Conservation (phyloP, 2,113 vertebrate genomes). For the Brachyistius frenatus region DNA sequence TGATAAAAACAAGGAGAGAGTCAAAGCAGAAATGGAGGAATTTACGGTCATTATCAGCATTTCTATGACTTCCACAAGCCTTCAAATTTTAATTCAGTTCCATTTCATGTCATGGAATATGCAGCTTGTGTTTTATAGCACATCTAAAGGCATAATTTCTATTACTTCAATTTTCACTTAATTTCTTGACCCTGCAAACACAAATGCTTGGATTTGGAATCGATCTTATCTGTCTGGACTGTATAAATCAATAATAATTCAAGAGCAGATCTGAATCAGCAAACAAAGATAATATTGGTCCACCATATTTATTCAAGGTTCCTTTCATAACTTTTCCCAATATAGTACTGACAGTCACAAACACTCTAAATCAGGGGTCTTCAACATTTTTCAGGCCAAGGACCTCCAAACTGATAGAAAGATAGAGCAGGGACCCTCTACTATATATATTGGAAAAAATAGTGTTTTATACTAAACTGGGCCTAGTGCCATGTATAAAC, state of each 20-base stretch:
- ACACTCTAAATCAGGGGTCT: too few species aligned
- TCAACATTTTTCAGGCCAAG: too few species aligned
- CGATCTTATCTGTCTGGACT: background rate
- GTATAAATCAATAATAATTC: conserved; percentile 28
- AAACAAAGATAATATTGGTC: conserved; percentile 8
- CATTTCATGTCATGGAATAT: conserved; percentile 2
- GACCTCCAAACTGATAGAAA: too few species aligned
- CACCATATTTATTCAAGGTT: background rate
- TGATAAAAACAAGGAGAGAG: background rate
- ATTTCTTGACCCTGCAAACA: background rate
- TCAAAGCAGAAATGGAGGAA: too few species aligned
- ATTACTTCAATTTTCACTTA: background rate
- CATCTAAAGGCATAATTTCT: background rate
- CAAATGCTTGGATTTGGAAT: conserved; percentile 26
- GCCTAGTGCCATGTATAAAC: too few species aligned
- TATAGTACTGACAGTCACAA: too few species aligned
- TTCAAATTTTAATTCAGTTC: background rate
- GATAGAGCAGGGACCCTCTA: too few species aligned
- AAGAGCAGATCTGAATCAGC: conserved; percentile 16
- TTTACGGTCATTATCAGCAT: background rate
- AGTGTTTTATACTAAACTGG: too few species aligned
- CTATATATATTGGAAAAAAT: too few species aligned
- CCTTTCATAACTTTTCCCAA: conserved; percentile 18
- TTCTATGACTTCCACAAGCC: background rate
- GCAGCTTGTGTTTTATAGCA: background rate